phyloP scores from a whole-genome alignment of 2,797 vertebrate genomes.

The Halcyon badia region DNA sequence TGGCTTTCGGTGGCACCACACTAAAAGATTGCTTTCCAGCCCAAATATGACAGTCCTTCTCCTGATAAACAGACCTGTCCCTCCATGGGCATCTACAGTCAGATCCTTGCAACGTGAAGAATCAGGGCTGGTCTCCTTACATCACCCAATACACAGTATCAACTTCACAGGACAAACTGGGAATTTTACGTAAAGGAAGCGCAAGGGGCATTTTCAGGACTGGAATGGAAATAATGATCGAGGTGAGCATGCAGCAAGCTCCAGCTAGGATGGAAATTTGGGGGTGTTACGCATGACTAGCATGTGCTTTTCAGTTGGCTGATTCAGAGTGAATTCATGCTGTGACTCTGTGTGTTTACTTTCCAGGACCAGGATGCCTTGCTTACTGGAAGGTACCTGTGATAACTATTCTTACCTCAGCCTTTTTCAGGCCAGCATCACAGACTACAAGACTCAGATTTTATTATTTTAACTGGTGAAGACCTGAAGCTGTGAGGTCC shows the following conservation, averaged over 20 bases:
- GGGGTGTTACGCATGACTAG: neutral
- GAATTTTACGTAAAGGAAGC: neutral
- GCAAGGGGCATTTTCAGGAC: neutral
- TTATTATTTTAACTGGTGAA: neutral
- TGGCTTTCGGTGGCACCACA: neutral
- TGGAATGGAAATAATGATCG: neutral
- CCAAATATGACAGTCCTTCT: neutral
- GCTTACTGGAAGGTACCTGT: neutral
- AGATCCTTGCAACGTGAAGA: neutral
- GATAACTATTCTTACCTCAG: neutral
- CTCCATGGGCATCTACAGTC: neutral
- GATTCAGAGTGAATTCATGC: neutral
- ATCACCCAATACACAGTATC: neutral
- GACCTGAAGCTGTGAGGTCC: neutral
- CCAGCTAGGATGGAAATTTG: neutral
- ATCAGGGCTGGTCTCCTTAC: neutral
- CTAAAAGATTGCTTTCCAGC: neutral
- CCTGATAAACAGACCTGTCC: neutral
- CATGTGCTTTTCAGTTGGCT: neutral
- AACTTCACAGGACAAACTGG: neutral
- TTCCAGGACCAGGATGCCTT: neutral
- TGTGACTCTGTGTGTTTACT: neutral
- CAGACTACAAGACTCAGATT: neutral
- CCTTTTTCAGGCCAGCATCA: neutral
- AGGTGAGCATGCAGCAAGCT: neutral